Conservation (phyloP, 2,797 vertebrate genomes). For the Varecia variegata region DNA sequence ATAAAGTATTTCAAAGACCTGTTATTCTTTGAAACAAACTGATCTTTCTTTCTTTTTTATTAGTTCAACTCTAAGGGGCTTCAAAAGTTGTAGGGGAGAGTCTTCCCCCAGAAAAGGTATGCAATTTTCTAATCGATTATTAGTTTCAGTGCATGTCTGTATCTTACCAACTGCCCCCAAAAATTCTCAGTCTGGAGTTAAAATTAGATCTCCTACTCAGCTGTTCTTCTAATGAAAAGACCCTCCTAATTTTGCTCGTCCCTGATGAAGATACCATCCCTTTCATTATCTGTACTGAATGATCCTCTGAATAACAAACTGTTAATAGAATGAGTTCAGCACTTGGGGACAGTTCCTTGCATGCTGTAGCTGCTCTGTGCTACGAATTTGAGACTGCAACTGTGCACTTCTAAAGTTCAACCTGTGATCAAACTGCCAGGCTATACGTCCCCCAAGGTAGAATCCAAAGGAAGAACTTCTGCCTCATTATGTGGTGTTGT, state of each 20-base stretch:
- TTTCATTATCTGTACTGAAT: neutral
- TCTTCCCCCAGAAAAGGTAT: neutral
- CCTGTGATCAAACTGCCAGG: neutral
- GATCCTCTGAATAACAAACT: neutral
- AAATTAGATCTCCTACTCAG: neutral
- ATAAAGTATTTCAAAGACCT: too few relatives aligned
- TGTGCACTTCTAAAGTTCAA: constrained; percentile 15
- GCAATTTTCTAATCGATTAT: neutral
- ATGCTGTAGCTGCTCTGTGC: neutral
- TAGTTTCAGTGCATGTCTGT: neutral
- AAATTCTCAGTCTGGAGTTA: neutral
- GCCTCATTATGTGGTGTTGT: neutral
- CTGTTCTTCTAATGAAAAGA: neutral
- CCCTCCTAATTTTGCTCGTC: neutral
- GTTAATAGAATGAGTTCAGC: neutral
- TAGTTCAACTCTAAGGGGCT: neutral
- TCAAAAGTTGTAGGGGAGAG: neutral
- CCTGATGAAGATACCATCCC: neutral
- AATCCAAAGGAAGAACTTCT: neutral
- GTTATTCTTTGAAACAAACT: neutral
- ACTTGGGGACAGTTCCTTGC: neutral
- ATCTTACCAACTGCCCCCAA: neutral
- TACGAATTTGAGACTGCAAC: neutral
- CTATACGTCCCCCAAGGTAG: neutral
- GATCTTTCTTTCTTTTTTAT: neutral